Conservation (phyloP, 2,888 invertebrate species). For the Sinotaia quadrata region DNA sequence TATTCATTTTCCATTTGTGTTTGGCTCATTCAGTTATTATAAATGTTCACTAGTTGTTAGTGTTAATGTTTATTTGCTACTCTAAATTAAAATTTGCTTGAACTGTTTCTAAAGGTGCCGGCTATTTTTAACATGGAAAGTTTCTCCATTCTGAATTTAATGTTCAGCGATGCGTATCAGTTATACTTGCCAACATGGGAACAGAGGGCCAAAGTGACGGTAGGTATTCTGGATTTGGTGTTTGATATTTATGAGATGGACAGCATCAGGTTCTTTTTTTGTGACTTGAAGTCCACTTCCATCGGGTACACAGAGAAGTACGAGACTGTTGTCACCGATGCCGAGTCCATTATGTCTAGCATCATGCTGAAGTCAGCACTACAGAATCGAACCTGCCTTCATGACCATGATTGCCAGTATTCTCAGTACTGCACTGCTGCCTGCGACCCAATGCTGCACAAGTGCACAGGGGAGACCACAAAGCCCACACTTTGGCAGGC, state of each 20-base stretch:
- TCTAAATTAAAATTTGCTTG: too few relatives aligned
- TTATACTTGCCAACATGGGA: slow-evolving; percentile 60
- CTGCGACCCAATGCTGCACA: slow-evolving; percentile 46
- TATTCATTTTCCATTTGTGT: too few relatives aligned
- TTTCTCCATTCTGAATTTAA: slow-evolving; percentile 11
- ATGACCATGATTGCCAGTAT: slow-evolving; percentile 52
- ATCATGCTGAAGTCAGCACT: slow-evolving; percentile 42
- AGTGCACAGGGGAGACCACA: slow-evolving; percentile 48
- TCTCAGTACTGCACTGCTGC: slow-evolving; percentile 52
- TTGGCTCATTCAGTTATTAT: too few relatives aligned
- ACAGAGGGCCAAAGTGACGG: slow-evolving; percentile 54
- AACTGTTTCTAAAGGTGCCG: slow-evolving; percentile 37
- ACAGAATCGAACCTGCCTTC: slow-evolving; percentile 43
- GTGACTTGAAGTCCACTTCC: slow-evolving; percentile 51
- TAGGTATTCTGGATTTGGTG: slow-evolving; percentile 62
- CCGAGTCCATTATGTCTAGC: slow-evolving; percentile 50
- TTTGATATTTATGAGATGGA: slow-evolving; percentile 55
- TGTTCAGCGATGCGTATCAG: slow-evolving; percentile 47
- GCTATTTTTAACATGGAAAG: slow-evolving; percentile 13
- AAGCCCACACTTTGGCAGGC: slow-evolving; percentile 54
- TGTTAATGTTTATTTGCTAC: too few relatives aligned
- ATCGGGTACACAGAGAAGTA: slow-evolving; percentile 53
- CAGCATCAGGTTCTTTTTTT: slow-evolving; percentile 59
- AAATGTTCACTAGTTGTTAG: too few relatives aligned
- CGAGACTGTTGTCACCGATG: slow-evolving; percentile 53